Base-by-base conservation (phyloP, 2,113 vertebrate species). In the Nothobranchius furzeri region DNA sequence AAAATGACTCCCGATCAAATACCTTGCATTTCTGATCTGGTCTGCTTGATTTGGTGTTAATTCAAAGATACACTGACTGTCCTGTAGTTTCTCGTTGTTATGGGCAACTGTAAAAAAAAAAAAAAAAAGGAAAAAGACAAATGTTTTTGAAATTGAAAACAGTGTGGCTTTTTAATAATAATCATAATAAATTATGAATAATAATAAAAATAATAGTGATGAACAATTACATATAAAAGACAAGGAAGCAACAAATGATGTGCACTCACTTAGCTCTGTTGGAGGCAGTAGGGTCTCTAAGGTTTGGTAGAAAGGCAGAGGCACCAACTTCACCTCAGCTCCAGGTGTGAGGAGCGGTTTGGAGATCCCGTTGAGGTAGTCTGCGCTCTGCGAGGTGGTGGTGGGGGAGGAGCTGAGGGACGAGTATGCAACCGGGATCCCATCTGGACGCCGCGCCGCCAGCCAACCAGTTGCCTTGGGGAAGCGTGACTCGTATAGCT, bases 301-400 rank as follows among this genome's bases (percentile, higher is more conserved):
- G 45, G 95, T 96, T 11, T 95, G 96, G 4, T 99, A 99, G 86
- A 99, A 99, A 76, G 98, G 97, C 73, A 99, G 85, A 15, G 96
- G 95, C 55, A 97, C 96, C 85, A 99, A 88, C 36, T 95, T 96
- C n/a, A 95, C 91, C 12, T 94, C 93, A 74, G 95, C 94, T 64
- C 94, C 80, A 0, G 96, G 95, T 50, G 90, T 79, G 8, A 89
- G 53, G 13, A 87, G 61, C 0, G 89, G 84, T 88, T 93, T 92
- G 57, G 95, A 94, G n/a, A 98, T 94, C 92, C 96, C 96, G 0
- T 99, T 99, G 85, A 98, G 94, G 92, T 98, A 97, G 90, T 98
- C 97, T 70, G 95, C 92, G 13, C 96, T 96, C 89, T 92, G 92
- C 76, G 86, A 72, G 73, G 89, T 87, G 55, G 94, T 91, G 36